Percentiles rank a stretch among this genome's conserved stretches.
phyloP scores from a whole-genome alignment of 2,888 invertebrate species.

The Galerucella pusilla region DNA sequence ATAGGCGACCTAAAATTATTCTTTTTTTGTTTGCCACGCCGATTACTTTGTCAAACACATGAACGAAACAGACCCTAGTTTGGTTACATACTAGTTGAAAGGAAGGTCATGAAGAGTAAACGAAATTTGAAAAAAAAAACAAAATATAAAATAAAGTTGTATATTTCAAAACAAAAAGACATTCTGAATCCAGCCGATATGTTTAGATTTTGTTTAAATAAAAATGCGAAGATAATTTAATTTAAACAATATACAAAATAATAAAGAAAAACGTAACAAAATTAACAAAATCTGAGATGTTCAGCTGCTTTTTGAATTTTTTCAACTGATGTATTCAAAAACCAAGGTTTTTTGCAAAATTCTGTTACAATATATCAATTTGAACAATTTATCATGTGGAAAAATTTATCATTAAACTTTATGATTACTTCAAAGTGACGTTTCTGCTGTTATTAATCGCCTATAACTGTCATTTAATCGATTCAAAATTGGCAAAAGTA shows the following conservation, averaged over 20 bases:
- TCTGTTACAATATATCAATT: too few species aligned
- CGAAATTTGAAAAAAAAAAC: constrained; percentile 47
- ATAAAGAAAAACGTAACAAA: constrained; percentile 32
- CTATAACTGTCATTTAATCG: too few species aligned
- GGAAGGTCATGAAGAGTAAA: neutral
- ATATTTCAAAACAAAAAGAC: constrained; percentile 60
- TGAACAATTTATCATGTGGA: too few species aligned
- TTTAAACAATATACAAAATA: constrained; percentile 38
- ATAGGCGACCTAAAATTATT: neutral
- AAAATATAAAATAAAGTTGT: constrained; percentile 62
- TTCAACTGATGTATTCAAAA: neutral
- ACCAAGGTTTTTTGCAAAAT: neutral
- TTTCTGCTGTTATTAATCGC: too few species aligned
- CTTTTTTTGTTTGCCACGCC: neutral
- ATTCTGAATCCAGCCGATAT: constrained; percentile 58
- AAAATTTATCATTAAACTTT: too few species aligned
- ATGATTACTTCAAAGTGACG: too few species aligned
- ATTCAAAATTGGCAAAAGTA: too few species aligned
- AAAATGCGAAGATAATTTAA: constrained; percentile 41
- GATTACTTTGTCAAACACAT: neutral
- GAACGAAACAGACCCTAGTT: constrained; percentile 52
- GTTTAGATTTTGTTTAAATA: constrained; percentile 45
- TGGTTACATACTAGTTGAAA: constrained; percentile 52
- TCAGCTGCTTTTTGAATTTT: neutral
- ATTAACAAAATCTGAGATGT: constrained; percentile 14